Conservation (phyloP, 2,797 vertebrate species). For the Clarias fuscus region DNA sequence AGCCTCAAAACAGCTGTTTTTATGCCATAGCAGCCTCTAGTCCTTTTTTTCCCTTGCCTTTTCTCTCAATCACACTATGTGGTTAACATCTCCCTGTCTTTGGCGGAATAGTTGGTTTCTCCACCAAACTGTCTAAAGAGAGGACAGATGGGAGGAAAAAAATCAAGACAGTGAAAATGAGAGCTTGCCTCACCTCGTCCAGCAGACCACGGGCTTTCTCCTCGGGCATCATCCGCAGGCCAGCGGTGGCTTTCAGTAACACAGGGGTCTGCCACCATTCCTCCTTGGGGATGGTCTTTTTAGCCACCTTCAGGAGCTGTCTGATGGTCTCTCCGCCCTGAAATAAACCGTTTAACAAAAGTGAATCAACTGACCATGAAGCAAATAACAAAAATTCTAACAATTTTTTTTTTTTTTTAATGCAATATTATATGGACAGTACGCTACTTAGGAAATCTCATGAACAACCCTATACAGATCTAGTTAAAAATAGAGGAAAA, state of each 20-base stretch:
- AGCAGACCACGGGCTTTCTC: conserved; percentile 87
- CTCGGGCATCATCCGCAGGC: conserved; percentile 86
- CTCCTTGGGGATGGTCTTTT: conserved; percentile 85
- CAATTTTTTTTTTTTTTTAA: neutral
- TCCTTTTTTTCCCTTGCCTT: conserved; percentile 59
- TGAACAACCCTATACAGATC: neutral
- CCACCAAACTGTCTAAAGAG: conserved; percentile 71
- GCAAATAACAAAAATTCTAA: neutral
- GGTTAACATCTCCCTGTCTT: conserved; percentile 71
- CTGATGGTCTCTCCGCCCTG: conserved; percentile 89
- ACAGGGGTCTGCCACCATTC: conserved; percentile 92
- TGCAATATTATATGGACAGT: neutral
- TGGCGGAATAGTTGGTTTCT: conserved; percentile 62
- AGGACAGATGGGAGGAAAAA: conserved; percentile 31
- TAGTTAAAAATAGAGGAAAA: neutral
- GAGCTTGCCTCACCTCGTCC: conserved; percentile 78
- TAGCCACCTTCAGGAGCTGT: conserved; percentile 85
- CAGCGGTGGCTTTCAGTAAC: conserved; percentile 94
- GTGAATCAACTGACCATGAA: neutral
- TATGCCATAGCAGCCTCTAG: conserved; percentile 66
- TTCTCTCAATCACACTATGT: conserved; percentile 71
- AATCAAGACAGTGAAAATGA: conserved; percentile 26
- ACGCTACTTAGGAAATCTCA: neutral
- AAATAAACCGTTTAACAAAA: conserved; percentile 11
- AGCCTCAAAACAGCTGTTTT: conserved; percentile 78